These are phyloP conservation scores for Neocloeon triangulifer DNA, from an alignment of 1,140 invertebrate species.

Conservation along the genomic window DNA sequence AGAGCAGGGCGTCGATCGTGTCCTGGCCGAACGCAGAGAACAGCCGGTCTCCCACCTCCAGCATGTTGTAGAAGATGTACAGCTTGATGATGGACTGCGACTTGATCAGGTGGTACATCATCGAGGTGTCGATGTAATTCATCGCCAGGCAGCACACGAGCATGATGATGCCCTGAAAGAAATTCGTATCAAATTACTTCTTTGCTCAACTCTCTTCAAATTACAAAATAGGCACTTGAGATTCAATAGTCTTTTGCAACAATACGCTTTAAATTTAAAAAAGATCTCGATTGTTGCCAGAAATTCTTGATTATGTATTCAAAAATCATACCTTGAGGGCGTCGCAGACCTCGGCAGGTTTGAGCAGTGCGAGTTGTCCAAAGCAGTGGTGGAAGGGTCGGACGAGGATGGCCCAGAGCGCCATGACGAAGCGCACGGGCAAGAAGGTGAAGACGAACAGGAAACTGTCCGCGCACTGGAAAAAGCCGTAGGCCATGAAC, in stretches of 20 bases:
- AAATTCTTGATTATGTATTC: too few relatives aligned
- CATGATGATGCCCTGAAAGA: too few relatives aligned
- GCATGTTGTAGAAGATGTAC: conserved; percentile 99
- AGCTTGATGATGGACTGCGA: conserved; percentile 97
- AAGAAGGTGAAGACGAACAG: conserved; percentile 95
- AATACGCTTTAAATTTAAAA: too few relatives aligned
- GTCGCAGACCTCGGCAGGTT: conserved; percentile 90
- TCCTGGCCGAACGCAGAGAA: conserved; percentile 97
- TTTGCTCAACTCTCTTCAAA: too few relatives aligned
- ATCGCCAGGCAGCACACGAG: conserved; percentile 63
- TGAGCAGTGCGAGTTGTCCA: conserved; percentile 39
- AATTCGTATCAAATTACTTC: too few relatives aligned
- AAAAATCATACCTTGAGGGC: conserved; percentile 80
- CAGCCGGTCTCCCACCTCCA: conserved; percentile 89
- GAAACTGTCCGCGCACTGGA: conserved; percentile 94
- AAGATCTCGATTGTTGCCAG: too few relatives aligned
- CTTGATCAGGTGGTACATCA: conserved; percentile 97
- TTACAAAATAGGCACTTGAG: too few relatives aligned
- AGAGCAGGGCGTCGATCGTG: conserved; percentile 87
- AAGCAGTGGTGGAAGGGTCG: conserved; percentile 46
- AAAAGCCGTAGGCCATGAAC: conserved; percentile 91
- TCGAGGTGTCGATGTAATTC: conserved; percentile 85
- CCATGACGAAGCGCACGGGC: conserved; percentile 74
- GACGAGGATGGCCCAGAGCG: conserved; percentile 52
- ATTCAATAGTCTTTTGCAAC: too few relatives aligned